Evolutionary conservation across 1,140 invertebrate genomes (phyloP), one percentile per base, ranked within the genome.

Genomic region (Drosophila sp.): DNA sequence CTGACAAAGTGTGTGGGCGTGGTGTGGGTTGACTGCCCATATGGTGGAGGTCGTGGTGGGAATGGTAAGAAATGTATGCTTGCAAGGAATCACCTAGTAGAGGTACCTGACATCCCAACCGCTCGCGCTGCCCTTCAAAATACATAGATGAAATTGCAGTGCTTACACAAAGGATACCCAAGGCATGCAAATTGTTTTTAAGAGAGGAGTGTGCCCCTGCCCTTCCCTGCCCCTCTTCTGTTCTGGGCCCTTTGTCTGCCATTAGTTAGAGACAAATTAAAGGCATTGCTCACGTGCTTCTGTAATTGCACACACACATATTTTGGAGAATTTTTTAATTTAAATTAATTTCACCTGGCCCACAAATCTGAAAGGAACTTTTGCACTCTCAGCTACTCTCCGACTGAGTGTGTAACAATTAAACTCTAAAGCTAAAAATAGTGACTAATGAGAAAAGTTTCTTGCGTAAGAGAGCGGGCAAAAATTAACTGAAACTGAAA

Each of bases 361-460:
- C 82, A 87, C 82, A 82, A 87, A 87, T 87, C 83, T 73, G 72
- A 47, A 41, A 40, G 65, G 56, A 76, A 47, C 27, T 35, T 30
- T 40, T 60, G 35, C 35, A 60, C 30, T 68, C 64, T 6, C 66
- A 76, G 74, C 68, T 62, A 35, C 33, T 57, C 68, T 38, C 7
- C 44, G 25, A 27, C 44, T 50, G 71, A 67, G 81, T 81, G 72
- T 82, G 82, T 79, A 82, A 86, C 83, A 86, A 86, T 86, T 86
- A 86, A 86, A 86, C 66, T 83, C 66, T 83, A 79, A 65, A 76
- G 83, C 83, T 86, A 86, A 86, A 87, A 87, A 87, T 87, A 86
- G 83, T 86, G 76, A 86, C 83, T 86, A 86, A 86, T 86, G 83
- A 86, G 83, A 86, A 86, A 86, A 86, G 83, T 86, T 86, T 87